Evolutionary conservation across 92 coral and sea anemone species (phyloP).

Genomic region (Zoanthus sansibaricus): DNA sequence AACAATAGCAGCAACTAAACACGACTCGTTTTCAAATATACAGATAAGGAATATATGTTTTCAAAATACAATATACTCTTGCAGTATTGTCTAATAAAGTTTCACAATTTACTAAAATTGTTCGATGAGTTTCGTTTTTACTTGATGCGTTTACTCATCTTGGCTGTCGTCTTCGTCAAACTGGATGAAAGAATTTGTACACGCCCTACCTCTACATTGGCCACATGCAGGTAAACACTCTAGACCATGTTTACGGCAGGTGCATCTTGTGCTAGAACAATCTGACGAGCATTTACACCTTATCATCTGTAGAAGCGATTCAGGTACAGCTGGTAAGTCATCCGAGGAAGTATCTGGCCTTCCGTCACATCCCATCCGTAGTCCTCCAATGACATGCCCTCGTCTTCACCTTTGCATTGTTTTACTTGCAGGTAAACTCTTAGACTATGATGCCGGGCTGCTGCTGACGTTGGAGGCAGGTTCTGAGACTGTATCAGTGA

Average conservation of each 20-base stretch:
- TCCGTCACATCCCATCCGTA: background rate
- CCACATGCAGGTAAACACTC: background rate
- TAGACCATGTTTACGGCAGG: background rate
- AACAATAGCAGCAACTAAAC: too few species aligned
- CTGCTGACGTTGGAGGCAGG: background rate
- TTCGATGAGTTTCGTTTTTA: background rate
- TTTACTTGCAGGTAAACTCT: background rate
- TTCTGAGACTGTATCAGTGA: background rate
- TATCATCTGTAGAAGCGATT: background rate
- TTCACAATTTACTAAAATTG: conserved; percentile 1
- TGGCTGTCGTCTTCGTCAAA: background rate
- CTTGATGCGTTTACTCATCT: background rate
- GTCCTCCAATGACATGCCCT: background rate
- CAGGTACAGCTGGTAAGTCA: background rate
- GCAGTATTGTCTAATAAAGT: too few species aligned
- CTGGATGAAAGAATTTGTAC: background rate
- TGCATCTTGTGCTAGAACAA: background rate
- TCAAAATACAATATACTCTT: conserved; percentile 25
- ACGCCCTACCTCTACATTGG: background rate
- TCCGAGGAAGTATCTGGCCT: background rate
- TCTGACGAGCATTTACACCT: background rate
- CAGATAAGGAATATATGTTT: conserved; percentile 32
- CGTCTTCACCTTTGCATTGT: background rate
- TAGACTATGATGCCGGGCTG: background rate
- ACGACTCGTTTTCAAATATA: background rate